Conservation (phyloP, 2,888 invertebrate species). For the Alsophila aescularia region DNA sequence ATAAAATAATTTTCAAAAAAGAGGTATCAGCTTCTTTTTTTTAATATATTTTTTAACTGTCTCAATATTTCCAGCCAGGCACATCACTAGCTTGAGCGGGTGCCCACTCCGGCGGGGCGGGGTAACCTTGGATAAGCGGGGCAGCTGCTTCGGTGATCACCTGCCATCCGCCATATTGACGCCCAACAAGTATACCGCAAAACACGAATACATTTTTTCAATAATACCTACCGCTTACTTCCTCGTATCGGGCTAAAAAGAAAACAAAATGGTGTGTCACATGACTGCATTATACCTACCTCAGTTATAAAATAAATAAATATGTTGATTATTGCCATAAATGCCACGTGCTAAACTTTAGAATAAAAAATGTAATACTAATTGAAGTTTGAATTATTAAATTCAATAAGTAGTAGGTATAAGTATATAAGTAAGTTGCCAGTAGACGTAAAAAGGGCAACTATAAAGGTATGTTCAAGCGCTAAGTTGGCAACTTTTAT, state of each 20-base stretch:
- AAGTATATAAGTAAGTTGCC: too few species aligned
- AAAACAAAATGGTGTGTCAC: constrained; percentile 4
- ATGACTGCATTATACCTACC: background rate
- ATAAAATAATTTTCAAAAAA: too few species aligned
- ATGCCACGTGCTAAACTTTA: background rate
- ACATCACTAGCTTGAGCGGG: constrained; percentile 65
- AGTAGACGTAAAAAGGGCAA: too few species aligned
- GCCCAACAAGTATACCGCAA: constrained; percentile 63
- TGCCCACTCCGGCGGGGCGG: constrained; percentile 51
- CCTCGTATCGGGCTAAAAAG: constrained; percentile 23
- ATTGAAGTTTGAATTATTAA: too few species aligned
- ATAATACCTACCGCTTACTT: constrained; percentile 32
- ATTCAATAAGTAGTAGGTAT: too few species aligned
- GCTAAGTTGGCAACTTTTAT: too few species aligned
- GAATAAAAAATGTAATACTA: background rate
- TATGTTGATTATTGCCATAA: background rate
- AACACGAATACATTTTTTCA: constrained; percentile 30
- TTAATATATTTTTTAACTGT: background rate
- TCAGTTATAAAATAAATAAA: background rate
- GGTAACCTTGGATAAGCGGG: constrained; percentile 68
- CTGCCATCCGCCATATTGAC: constrained; percentile 73
- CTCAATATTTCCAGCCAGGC: constrained; percentile 9
- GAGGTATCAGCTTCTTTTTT: too few species aligned
- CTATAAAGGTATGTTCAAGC: too few species aligned
- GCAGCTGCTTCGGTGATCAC: constrained; percentile 76